These are phyloP conservation scores for Phrixothrix hirtus DNA, from an alignment of 2,888 invertebrate genomes.

Conservation along the genomic window DNA sequence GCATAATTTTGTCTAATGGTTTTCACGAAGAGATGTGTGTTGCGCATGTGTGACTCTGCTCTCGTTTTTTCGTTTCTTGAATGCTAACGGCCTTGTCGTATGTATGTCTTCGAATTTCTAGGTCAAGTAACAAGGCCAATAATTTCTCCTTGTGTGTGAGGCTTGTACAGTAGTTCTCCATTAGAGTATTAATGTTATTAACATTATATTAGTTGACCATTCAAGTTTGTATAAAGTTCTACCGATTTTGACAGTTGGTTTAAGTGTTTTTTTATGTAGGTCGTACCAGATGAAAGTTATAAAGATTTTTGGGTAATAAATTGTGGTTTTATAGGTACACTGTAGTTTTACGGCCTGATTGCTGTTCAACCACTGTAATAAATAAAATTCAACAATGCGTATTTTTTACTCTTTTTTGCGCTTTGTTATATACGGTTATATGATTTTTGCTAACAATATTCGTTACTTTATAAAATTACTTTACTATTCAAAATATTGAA, in stretches of 20 bases:
- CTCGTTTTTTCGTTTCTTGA: constrained; percentile 43
- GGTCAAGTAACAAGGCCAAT: constrained; percentile 59
- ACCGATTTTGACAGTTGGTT: constrained; percentile 39
- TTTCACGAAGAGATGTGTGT: constrained; percentile 20
- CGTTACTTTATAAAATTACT: no score
- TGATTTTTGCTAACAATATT: constrained; percentile 6
- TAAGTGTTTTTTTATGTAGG: constrained; percentile 38
- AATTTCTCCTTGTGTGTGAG: constrained; percentile 54
- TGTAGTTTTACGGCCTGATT: constrained; percentile 46
- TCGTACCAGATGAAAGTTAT: constrained; percentile 44
- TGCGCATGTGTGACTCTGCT: constrained; percentile 31
- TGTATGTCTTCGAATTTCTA: constrained; percentile 57
- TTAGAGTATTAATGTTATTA: constrained; percentile 30
- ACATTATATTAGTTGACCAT: constrained; percentile 26
- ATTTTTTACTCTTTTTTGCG: constrained; percentile 22
- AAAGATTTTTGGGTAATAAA: constrained; percentile 40
- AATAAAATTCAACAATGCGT: constrained; percentile 27
- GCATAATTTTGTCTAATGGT: constrained; percentile 23
- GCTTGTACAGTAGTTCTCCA: constrained; percentile 44
- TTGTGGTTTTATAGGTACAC: constrained; percentile 36
- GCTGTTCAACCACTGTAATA: constrained; percentile 32
- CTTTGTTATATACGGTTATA: constrained; percentile 21
- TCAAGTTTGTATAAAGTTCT: constrained; percentile 34
- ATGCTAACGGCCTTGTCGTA: constrained; percentile 53
- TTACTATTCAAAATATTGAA: no score